phyloP scores from a whole-genome alignment of 1,140 invertebrate species.

The Andricus grossulariae region DNA sequence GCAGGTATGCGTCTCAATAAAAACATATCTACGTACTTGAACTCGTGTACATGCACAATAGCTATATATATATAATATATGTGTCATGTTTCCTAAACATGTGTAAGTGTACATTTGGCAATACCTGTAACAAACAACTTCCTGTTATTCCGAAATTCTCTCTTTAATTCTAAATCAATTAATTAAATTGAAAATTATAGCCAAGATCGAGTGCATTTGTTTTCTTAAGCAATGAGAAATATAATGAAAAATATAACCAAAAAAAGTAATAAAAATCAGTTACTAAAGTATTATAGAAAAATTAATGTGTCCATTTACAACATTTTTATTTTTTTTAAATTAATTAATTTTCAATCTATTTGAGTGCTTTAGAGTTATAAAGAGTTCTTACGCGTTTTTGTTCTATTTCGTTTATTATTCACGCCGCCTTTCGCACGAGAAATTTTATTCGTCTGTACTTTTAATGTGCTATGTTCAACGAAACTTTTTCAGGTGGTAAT shows the following conservation, averaged over 20 bases:
- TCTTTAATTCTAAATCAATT: constrained; percentile 46
- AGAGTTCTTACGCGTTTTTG: constrained; percentile 9
- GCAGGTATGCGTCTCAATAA: not conserved
- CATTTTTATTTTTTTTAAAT: constrained; percentile 37
- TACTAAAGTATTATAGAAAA: too few relatives aligned
- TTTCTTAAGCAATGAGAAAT: not conserved
- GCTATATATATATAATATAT: constrained; percentile 49
- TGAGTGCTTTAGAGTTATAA: not conserved
- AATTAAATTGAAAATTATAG: constrained; percentile 29
- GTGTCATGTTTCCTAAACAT: constrained; percentile 39
- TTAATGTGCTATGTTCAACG: not conserved
- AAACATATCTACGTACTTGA: constrained; percentile 36
- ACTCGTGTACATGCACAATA: constrained; percentile 57
- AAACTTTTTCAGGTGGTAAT: constrained; percentile 7
- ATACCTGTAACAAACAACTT: constrained; percentile 47
- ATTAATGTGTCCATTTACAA: too few relatives aligned
- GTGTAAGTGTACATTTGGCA: constrained; percentile 35
- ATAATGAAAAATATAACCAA: too few relatives aligned
- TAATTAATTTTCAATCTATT: constrained; percentile 9
- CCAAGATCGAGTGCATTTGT: not conserved
- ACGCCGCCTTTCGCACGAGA: constrained; percentile 11
- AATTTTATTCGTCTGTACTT: constrained; percentile 18
- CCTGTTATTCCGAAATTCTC: constrained; percentile 40
- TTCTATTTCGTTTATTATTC: not conserved
- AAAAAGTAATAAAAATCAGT: too few relatives aligned